Evolutionary conservation across 2,888 invertebrate species (phyloP).

Genomic region (Phrixothrix hirtus): DNA sequence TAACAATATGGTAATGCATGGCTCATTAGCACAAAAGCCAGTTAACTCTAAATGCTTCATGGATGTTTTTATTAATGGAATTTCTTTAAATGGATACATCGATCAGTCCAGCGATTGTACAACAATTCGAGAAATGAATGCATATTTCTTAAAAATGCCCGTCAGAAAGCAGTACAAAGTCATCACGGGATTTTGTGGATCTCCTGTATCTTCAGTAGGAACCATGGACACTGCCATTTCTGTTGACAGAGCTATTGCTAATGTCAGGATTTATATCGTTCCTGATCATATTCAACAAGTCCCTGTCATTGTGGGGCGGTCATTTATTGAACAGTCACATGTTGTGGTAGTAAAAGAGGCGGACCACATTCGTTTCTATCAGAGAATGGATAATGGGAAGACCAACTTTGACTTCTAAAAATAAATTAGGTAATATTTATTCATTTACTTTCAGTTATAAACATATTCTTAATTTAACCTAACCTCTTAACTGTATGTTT

Average conservation of each 20-base stretch:
- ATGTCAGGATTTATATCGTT: conserved; percentile 32
- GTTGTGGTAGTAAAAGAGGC: conserved; percentile 15
- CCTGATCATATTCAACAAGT: conserved; percentile 35
- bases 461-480: background rate
- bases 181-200: conserved; percentile 32
- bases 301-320: conserved; percentile 35
- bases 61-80: conserved; percentile 28
- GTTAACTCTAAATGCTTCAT: conserved; percentile 21
- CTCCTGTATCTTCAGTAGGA: conserved; percentile 29
- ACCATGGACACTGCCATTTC: conserved; percentile 28
- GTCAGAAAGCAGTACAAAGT: conserved; percentile 28
- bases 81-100: conserved; percentile 31
- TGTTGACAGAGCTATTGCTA: conserved; percentile 33
- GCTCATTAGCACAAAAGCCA: conserved; percentile 6
- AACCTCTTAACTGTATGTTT: conserved; percentile 1
- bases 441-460: background rate
- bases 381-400: conserved; percentile 19
- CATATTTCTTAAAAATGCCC: conserved; percentile 25
- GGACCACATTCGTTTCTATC: conserved; percentile 15
- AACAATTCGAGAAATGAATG: conserved; percentile 36
- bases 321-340: conserved; percentile 17
- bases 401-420: conserved; percentile 25
- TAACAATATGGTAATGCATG: background rate
- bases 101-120: conserved; percentile 26
- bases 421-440: conserved; percentile 19